Conservation (phyloP, 2,797 vertebrate genomes). For the Pseudotriccus pelzelni region DNA sequence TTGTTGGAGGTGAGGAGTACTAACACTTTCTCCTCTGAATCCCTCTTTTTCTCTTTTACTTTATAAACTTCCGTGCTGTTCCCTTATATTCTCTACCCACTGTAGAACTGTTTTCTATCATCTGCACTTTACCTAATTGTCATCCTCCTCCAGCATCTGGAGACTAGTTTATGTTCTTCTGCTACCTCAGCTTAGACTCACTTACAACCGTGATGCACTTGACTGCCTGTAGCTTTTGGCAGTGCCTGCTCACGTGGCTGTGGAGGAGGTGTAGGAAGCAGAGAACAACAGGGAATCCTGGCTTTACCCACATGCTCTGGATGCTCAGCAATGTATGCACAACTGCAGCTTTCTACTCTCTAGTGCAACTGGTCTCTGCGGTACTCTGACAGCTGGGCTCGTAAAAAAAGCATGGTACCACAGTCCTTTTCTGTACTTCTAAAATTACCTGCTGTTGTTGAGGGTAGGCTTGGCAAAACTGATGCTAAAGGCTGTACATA, state of each 20-base stretch:
- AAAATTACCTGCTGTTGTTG: not conserved
- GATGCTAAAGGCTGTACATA: not conserved
- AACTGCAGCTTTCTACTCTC: not conserved
- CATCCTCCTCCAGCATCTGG: not conserved
- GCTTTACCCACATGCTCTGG: not conserved
- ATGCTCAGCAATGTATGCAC: accelerated
- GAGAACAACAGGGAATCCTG: not conserved
- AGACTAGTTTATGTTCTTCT: not conserved
- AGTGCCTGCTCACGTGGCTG: accelerated
- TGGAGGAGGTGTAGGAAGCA: not conserved
- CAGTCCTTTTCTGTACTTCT: not conserved
- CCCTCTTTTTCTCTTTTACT: not conserved
- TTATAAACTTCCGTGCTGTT: not conserved
- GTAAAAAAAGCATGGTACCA: accelerated
- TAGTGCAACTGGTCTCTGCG: not conserved
- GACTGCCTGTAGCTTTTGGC: not conserved
- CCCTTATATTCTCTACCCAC: not conserved
- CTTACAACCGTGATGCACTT: too few species aligned
- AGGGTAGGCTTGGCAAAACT: not conserved
- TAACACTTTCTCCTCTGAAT: not conserved
- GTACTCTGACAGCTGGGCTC: not conserved
- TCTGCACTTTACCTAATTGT: not conserved
- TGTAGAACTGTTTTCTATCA: not conserved
- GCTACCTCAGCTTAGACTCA: not conserved
- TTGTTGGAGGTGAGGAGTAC: not conserved